Conservation (phyloP, 2,888 invertebrate genomes). For the Cephus pygmeus region DNA sequence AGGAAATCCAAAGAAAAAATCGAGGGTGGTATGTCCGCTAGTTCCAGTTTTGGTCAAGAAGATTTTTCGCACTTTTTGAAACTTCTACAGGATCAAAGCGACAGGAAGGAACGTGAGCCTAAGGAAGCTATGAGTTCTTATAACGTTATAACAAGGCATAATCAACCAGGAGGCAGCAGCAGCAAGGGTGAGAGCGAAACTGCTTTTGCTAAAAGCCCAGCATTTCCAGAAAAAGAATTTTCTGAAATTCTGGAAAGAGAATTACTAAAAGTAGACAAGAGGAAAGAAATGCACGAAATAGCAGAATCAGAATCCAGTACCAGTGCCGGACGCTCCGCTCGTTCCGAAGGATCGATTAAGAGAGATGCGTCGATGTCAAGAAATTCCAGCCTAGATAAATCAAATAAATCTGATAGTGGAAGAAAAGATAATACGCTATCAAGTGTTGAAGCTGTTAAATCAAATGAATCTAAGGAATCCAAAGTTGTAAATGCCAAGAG, state of each 20-base stretch:
- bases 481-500: constrained; percentile 46
- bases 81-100: constrained; percentile 53
- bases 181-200: constrained; percentile 29
- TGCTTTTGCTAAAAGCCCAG: constrained; percentile 44
- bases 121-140: background rate
- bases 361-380: constrained; percentile 19
- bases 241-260: constrained; percentile 55
- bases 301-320: constrained; percentile 40
- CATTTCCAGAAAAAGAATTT: constrained; percentile 61
- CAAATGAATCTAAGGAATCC: constrained; percentile 26
- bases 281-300: constrained; percentile 40
- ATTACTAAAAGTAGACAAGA: constrained; percentile 27
- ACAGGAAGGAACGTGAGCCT: constrained; percentile 29
- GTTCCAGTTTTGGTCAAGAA: constrained; percentile 60
- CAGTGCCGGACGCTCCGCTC: constrained; percentile 21
- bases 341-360: constrained; percentile 14
- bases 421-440: background rate
- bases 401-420: constrained; percentile 13
- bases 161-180: constrained; percentile 24
- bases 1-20: constrained; percentile 49
- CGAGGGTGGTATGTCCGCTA: constrained; percentile 56
- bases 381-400: constrained; percentile 29
- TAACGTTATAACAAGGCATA: background rate
- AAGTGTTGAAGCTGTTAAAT: constrained; percentile 38
- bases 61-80: constrained; percentile 60